Conservation (phyloP, 2,797 vertebrate genomes). For the Huso huso region DNA sequence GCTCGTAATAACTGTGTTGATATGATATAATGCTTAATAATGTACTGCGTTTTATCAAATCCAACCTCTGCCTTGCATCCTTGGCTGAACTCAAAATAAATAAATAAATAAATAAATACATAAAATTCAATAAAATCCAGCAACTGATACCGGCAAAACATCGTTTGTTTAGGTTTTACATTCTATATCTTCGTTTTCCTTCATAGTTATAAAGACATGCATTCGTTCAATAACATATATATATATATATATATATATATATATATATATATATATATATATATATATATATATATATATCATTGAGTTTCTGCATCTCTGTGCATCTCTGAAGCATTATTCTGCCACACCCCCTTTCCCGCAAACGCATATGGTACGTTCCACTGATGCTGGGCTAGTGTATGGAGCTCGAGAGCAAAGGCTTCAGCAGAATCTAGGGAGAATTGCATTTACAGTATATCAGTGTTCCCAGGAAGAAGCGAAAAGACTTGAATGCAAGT, state of each 20-base stretch:
- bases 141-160: no score
- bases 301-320: background rate
- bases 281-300: background rate
- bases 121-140: no score
- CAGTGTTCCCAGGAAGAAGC: constrained; percentile 20
- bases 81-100: no score
- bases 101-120: no score
- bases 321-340: background rate
- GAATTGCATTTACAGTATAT: constrained; percentile 24
- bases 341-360: constrained; percentile 56
- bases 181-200: no score
- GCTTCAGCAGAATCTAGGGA: constrained; percentile 30
- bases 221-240: no score
- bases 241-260: background rate
- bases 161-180: no score
- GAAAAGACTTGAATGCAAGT: constrained; percentile 20
- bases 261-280: background rate
- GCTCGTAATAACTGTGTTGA: no score
- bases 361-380: constrained; percentile 56
- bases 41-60: no score
- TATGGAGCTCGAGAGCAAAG: constrained; percentile 44
- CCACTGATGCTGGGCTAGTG: constrained; percentile 59
- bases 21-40: no score
- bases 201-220: no score
- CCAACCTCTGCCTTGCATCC: no score